Percentiles rank a stretch among this genome's conserved stretches.
Evolutionary conservation across 2,888 invertebrate genomes (phyloP).

Genomic region (Sinelater perroti): DNA sequence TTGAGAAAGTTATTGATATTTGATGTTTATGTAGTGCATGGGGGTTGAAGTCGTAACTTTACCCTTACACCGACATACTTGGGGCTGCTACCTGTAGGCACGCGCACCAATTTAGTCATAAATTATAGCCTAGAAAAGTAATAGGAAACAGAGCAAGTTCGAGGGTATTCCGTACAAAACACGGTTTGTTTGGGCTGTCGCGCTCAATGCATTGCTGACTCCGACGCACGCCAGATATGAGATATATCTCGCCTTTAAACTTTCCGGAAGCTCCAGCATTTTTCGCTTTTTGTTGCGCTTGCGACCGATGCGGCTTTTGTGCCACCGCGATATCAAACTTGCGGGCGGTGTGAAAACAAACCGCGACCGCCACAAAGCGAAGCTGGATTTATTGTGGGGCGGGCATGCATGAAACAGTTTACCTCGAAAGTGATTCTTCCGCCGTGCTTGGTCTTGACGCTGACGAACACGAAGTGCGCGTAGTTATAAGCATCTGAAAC

Average conservation of each 20-base stretch:
- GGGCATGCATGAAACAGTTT: conserved; percentile 50
- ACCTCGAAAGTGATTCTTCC: conserved; percentile 93
- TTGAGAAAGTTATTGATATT: no score
- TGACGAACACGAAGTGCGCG: conserved; percentile 92
- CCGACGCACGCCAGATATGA: no score
- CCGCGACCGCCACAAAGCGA: conserved; percentile 7
- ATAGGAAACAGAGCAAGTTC: conserved; percentile 11
- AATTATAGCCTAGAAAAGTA: conserved; percentile 10
- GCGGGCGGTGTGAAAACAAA: conserved; percentile 14
- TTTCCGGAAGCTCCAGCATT: no score
- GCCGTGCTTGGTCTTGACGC: conserved; percentile 83
- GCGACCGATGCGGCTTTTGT: conserved; percentile 12
- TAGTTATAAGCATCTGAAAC: conserved; percentile 86
- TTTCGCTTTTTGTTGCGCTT: conserved; percentile 4
- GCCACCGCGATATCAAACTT: conserved; percentile 4
- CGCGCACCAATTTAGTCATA: conserved; percentile 14
- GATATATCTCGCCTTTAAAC: no score
- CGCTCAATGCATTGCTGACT: no score
- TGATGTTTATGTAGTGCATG: no score
- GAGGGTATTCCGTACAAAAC: background rate
- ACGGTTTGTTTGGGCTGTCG: conserved; percentile 8
- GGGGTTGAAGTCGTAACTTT: no score
- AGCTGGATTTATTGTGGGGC: conserved; percentile 17
- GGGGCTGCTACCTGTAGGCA: conserved; percentile 15
- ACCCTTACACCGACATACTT: background rate